phyloP scores from a whole-genome alignment of 64 coral and sea anemone genomes.

The Orbicella faveolata region DNA sequence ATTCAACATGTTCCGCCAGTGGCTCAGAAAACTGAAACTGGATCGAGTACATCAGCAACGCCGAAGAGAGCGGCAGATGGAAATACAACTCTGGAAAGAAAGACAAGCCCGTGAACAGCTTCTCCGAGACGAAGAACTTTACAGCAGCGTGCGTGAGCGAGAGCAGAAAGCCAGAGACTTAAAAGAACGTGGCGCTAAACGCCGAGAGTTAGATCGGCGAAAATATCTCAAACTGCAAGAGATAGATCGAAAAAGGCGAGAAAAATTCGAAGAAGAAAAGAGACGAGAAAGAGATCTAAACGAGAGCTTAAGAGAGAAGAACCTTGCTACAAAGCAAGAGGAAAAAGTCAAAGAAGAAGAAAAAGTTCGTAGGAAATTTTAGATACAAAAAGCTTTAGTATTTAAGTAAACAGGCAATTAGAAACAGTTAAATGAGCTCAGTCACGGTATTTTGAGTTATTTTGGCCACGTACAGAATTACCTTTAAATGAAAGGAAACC shows the following conservation, averaged over 20 bases:
- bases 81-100: slow-evolving; percentile 55
- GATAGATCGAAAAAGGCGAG: slow-evolving; percentile 45
- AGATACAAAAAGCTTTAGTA: too few species aligned
- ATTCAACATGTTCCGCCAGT: slow-evolving; percentile 87
- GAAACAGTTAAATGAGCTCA: too few species aligned
- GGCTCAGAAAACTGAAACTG: slow-evolving; percentile 91
- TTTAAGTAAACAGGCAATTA: too few species aligned
- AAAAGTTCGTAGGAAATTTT: slow-evolving; percentile 17
- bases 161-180: slow-evolving; percentile 53
- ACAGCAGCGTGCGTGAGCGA: slow-evolving; percentile 43
- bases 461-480: background rate
- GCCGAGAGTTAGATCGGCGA: slow-evolving; percentile 20
- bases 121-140: slow-evolving; percentile 66
- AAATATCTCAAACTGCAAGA: slow-evolving; percentile 64
- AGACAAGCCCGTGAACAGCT: slow-evolving; percentile 16
- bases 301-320: slow-evolving; percentile 20
- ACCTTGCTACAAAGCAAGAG: slow-evolving; percentile 34
- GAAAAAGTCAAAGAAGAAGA: slow-evolving; percentile 47
- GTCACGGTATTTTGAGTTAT: background rate
- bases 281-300: slow-evolving; percentile 21
- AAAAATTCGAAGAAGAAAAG: slow-evolving; percentile 31
- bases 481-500: too few species aligned
- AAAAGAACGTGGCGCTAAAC: slow-evolving; percentile 16
- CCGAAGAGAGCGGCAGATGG: slow-evolving; percentile 30
- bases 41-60: slow-evolving; percentile 66